Percentiles rank a stretch among this genome's conserved stretches.
Evolutionary conservation across 2,888 invertebrate genomes (phyloP).

Genomic region (Brachynemurus nebulosus): DNA sequence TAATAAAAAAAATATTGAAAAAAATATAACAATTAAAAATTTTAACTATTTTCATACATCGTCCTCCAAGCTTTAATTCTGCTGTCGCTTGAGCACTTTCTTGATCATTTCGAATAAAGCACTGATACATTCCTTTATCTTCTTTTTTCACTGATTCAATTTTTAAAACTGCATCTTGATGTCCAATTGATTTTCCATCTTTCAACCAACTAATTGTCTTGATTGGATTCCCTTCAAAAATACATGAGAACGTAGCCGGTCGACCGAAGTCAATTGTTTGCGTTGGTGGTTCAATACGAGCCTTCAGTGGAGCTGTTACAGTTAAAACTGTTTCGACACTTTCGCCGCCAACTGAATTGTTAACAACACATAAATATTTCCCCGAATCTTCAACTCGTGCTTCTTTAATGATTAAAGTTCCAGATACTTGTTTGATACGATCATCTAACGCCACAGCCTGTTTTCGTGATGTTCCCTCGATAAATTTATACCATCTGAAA

Average conservation of each 20-base stretch:
- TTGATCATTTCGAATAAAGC: constrained; percentile 84
- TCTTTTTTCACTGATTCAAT: constrained; percentile 86
- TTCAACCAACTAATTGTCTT: constrained; percentile 86
- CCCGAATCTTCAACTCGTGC: constrained; percentile 88
- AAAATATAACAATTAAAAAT: constrained; percentile 7
- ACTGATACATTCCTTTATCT: constrained; percentile 96
- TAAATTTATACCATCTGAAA: constrained; percentile 90
- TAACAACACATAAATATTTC: constrained; percentile 86
- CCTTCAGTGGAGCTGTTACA: constrained; percentile 79
- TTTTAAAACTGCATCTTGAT: constrained; percentile 65
- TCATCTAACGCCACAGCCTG: constrained; percentile 83
- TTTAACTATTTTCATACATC: constrained; percentile 39
- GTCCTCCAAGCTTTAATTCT: constrained; percentile 83
- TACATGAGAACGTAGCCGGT: constrained; percentile 83
- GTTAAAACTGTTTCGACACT: constrained; percentile 85
- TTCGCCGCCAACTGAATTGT: constrained; percentile 88
- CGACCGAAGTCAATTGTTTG: constrained; percentile 91
- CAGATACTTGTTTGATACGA: constrained; percentile 82
- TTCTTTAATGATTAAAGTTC: constrained; percentile 83
- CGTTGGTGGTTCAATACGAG: constrained; percentile 76
- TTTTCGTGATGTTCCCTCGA: constrained; percentile 72
- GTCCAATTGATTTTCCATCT: constrained; percentile 75
- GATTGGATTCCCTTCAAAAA: constrained; percentile 79
- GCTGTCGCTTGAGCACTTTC: constrained; percentile 88
- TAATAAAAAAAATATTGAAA: constrained; percentile 11